Evolutionary conservation across 2,113 vertebrate species (phyloP), one percentile per base, ranked within the genome.

Genomic region (Pelecanoides urinatrix): DNA sequence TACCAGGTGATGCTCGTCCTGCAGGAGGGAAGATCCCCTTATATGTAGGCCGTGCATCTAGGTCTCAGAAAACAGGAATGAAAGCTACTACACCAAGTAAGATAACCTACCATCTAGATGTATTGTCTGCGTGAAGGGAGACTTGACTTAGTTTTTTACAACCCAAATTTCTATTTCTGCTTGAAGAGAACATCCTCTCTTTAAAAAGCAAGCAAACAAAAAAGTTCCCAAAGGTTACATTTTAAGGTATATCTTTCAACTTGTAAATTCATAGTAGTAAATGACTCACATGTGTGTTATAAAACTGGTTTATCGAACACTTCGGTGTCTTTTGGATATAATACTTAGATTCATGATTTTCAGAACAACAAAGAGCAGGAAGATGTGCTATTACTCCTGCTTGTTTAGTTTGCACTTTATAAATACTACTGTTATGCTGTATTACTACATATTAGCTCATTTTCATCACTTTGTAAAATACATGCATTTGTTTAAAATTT

Each of bases 61-160:
- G 97, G 96, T 75, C 98, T 65, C 86, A 67, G 58, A 99, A 96
- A 92, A 84, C 34, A 21, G 72, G 92, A 89, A 42, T 97, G 74
- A 97, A 97, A 92, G 96, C 97, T 4, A 95, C 96, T 44, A 99
- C 99, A 38, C 99, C 99, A 25, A 99, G 99, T 99, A 99, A 98
- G 98, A 96, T 47, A 25, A 38, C 49, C 11, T 26, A 4, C 20
- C 13, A 5, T 22, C 58, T 6, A 76, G 12, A 38, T 16, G 2
- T 59, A 10, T 29, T 71, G 30, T 11, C 7, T 53, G 8, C 38
- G 13, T 36, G 58, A 92, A 82, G 36, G 29, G 25, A 66, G 16
- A 30, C 19, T 75, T 62, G 7, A 21, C 44, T 63, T 72, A 16
- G 6, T 5, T 23, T 78, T 40, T 94, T 76, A 40, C 16, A 49